These are phyloP conservation scores for Cynocephalus volans DNA, from an alignment of 2,113 vertebrate species.

Conservation along the genomic window DNA sequence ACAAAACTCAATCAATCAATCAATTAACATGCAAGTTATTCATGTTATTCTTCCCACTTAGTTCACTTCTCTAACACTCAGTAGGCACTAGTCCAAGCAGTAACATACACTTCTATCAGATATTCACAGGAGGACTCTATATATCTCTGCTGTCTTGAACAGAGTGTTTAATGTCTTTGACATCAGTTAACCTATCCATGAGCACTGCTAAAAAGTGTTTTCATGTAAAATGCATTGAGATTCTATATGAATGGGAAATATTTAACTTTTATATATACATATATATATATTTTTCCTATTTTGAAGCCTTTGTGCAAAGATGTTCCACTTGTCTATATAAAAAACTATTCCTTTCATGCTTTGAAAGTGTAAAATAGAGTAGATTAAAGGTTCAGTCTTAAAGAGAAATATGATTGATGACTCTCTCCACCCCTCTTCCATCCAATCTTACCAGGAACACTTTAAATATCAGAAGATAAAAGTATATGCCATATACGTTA, in stretches of 20 bases:
- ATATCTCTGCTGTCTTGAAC: neutral
- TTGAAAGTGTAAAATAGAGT: slow-evolving; percentile 41
- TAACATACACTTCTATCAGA: neutral
- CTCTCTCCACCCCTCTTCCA: neutral
- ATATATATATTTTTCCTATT: neutral
- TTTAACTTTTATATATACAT: neutral
- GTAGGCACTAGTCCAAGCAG: neutral
- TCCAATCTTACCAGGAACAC: neutral
- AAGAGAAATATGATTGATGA: slow-evolving; percentile 44
- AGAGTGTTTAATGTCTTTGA: neutral
- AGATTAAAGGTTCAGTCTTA: slow-evolving; percentile 48
- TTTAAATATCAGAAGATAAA: slow-evolving; percentile 59
- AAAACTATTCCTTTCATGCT: neutral
- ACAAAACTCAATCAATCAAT: slow-evolving; percentile 11
- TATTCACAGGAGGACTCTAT: neutral
- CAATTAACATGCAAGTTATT: neutral
- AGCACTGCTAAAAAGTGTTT: neutral
- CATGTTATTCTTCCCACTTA: neutral
- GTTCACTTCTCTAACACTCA: neutral
- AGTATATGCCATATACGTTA: neutral
- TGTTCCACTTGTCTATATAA: neutral
- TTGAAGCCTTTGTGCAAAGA: slow-evolving; percentile 19
- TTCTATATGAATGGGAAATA: neutral
- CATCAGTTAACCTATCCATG: neutral
- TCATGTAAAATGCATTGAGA: neutral